Evolutionary conservation across 2,888 invertebrate species (phyloP), one percentile per base, ranked within the genome.

Genomic region (Uropetala carovei): DNA sequence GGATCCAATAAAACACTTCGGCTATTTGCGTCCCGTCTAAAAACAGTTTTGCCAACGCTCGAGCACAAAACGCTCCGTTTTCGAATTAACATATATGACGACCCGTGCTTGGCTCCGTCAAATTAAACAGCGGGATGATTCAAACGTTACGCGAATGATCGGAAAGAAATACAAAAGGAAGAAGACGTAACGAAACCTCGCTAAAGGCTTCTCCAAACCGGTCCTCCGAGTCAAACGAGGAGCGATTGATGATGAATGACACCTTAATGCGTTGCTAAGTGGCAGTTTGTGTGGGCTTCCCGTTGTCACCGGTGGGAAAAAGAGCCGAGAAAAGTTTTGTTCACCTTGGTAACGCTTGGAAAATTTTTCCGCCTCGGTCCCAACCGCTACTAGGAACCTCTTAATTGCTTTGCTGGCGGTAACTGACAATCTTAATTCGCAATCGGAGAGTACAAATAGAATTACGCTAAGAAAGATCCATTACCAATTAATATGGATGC

Each of bases 81-180:
- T 64, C 64, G 68, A 68, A 68, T 68, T 68, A 68, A 22, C 68
- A 68, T 22, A 18, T 18, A 18, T 16, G 64, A 64, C 7, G n/a
- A 0, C 64, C 68, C n/a, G 68, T 68, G 68, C 68, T 68, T 68
- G 68, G 68, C n/a, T 68, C 68, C 68, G 68, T 68, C 68, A 68
- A 68, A 68, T 11, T 18, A n/a, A 8, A 22, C 68, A 10, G 5
- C 75, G 9, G 75, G 11, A 75, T 75, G 27, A 75, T 75, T 75
- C 22, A 43, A 43, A 43, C 5, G 9, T 75, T 43, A 43, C 5
- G 43, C 43, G 5, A 43, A 43, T 43, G 22, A 75, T 27, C 22
- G 22, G 27, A 75, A 75, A 18, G 68, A 22, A n/a, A 27, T 2
- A 22, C 68, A n/a, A n/a, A 22, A 9, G n/a, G 22, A 68, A 68